Evolutionary conservation across 2,113 vertebrate genomes (phyloP).

Genomic region (Austrofundulus limnaeus): DNA sequence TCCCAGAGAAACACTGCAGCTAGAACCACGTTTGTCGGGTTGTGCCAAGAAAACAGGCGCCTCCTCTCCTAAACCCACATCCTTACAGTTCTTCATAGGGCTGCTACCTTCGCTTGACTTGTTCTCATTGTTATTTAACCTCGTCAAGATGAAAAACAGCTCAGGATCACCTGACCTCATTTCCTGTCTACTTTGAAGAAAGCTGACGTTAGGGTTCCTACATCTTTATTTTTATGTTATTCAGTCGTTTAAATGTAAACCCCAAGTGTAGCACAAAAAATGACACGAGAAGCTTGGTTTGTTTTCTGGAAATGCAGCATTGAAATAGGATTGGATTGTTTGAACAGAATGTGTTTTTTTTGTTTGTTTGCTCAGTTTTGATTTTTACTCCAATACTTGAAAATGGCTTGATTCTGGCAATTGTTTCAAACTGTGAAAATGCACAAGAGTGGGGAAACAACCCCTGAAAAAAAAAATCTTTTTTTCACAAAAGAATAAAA

Average conservation of each 20-base stretch:
- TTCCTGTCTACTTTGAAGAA: conserved; percentile 13
- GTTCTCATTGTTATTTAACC: conserved; percentile 11
- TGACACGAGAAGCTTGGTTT: conserved; percentile 19
- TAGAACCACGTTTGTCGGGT: conserved; percentile 25
- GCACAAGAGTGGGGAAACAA: conserved; percentile 58
- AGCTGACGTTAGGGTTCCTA: background rate
- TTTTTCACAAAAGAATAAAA: conserved; percentile 71
- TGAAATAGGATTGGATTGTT: conserved; percentile 27
- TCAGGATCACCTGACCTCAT: conserved; percentile 49
- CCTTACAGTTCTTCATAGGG: conserved; percentile 44
- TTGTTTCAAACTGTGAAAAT: conserved; percentile 78
- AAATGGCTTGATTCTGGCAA: conserved; percentile 67
- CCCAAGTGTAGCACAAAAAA: conserved; percentile 36
- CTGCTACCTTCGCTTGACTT: conserved; percentile 42
- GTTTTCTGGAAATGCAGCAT: conserved; percentile 41
- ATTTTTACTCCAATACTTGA: conserved; percentile 76
- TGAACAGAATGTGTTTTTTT: conserved; percentile 29
- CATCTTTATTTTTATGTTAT: background rate
- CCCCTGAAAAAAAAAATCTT: conserved; percentile 30
- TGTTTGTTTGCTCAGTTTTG: conserved; percentile 43
- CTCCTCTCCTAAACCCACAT: conserved; percentile 59
- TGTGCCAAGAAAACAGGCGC: conserved; percentile 42
- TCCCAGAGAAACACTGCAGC: conserved; percentile 24
- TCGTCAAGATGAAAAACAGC: conserved; percentile 15
- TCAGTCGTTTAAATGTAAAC: conserved; percentile 12